Evolutionary conservation across 2,888 invertebrate genomes (phyloP).

Genomic region (Nymphalis urticae): DNA sequence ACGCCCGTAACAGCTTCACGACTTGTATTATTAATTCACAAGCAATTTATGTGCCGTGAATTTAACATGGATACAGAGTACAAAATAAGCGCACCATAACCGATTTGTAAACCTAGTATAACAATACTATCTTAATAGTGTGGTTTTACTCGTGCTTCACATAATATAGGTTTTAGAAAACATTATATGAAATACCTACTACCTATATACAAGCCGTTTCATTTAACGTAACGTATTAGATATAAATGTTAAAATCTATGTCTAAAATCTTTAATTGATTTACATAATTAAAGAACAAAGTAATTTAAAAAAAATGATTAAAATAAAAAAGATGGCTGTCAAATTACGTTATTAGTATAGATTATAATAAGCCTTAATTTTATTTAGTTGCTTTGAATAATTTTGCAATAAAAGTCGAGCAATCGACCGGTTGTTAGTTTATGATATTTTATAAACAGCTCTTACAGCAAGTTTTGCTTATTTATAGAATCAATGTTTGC

Average conservation of each 20-base stretch:
- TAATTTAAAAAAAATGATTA: no score
- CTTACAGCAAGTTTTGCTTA: constrained; percentile 9
- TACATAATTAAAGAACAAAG: background rate
- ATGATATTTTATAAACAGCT: constrained; percentile 17
- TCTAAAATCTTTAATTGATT: background rate
- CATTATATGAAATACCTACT: no score
- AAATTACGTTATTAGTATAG: background rate
- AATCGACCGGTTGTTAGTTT: constrained; percentile 11
- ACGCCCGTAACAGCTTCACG: constrained; percentile 34
- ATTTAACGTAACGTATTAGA: no score
- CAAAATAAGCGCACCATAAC: constrained; percentile 10
- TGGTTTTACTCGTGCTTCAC: background rate
- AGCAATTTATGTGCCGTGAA: constrained; percentile 36
- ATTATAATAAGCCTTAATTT: constrained; percentile 3
- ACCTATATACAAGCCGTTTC: no score
- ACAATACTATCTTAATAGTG: background rate
- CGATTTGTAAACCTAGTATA: background rate
- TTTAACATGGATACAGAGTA: constrained; percentile 24
- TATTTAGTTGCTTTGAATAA: constrained; percentile 6
- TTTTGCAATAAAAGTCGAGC: constrained; percentile 15
- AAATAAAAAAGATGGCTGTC: no score
- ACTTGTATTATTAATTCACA: constrained; percentile 31
- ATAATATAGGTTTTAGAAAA: background rate
- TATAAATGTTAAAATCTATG: no score
- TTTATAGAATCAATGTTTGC: constrained; percentile 23